phyloP scores from a whole-genome alignment of 2,797 vertebrate genomes.

The Lindbergichthys nudifrons region DNA sequence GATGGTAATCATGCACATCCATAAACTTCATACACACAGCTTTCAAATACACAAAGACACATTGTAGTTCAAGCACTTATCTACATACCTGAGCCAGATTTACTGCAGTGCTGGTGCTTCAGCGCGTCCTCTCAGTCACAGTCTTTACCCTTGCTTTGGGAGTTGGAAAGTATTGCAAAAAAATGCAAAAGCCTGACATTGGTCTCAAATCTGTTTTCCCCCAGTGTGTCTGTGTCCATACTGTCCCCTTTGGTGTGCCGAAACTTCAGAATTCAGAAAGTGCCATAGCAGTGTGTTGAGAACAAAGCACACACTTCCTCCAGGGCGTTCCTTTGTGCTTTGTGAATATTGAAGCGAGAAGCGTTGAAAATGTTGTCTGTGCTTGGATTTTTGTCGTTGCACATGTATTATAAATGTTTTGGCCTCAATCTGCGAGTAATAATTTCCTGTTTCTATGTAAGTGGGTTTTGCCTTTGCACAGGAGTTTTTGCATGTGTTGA shows the following conservation, averaged over 20 bases:
- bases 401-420: constrained; percentile 24
- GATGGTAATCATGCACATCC: constrained; percentile 89
- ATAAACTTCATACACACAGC: constrained; percentile 67
- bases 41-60: constrained; percentile 52
- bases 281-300: constrained; percentile 25
- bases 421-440: constrained; percentile 21
- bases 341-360: constrained; percentile 26
- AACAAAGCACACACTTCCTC: constrained; percentile 31
- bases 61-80: constrained; percentile 34
- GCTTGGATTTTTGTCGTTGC: constrained; percentile 27
- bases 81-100: constrained; percentile 46
- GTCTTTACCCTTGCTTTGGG: constrained; percentile 36
- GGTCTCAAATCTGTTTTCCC: constrained; percentile 44
- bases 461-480: constrained; percentile 23
- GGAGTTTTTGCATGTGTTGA: constrained; percentile 44
- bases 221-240: constrained; percentile 75
- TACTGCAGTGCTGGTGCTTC: constrained; percentile 36
- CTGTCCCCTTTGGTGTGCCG: constrained; percentile 78
- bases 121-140: constrained; percentile 41
- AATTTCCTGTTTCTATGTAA: constrained; percentile 4
- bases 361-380: constrained; percentile 29
- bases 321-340: constrained; percentile 34
- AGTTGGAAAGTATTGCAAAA: constrained; percentile 34
- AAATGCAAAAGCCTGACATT: constrained; percentile 36
- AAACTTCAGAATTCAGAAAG: constrained; percentile 78